phyloP scores from a whole-genome alignment of 2,888 invertebrate genomes.

The Aethes cnicana region DNA sequence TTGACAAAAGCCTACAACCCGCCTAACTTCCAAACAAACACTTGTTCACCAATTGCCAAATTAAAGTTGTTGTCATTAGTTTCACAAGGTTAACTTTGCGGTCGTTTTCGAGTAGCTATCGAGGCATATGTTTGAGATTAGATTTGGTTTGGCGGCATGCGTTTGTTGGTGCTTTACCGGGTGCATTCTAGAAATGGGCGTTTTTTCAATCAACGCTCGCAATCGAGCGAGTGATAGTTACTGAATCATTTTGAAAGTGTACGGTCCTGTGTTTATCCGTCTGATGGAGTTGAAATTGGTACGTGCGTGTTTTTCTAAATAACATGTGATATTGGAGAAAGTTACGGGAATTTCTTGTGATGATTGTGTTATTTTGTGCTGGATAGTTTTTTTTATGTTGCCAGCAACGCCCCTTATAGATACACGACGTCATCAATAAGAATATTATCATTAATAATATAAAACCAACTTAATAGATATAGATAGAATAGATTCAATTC shows the following conservation, averaged over 20 bases:
- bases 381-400: too few species aligned
- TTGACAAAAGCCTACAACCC: slow-evolving; percentile 11
- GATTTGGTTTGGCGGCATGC: slow-evolving; percentile 8
- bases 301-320: slow-evolving; percentile 7
- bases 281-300: slow-evolving; percentile 27
- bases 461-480: too few species aligned
- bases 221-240: slow-evolving; percentile 28
- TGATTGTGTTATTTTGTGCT: too few species aligned
- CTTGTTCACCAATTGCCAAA: background rate
- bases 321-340: slow-evolving; percentile 4
- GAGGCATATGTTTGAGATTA: background rate
- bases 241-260: slow-evolving; percentile 29
- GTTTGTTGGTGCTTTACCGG: slow-evolving; percentile 12
- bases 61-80: slow-evolving; percentile 20
- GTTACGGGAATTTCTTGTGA: slow-evolving; percentile 1
- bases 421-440: too few species aligned
- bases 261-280: slow-evolving; percentile 26
- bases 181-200: slow-evolving; percentile 29
- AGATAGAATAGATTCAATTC: too few species aligned
- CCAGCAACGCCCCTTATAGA: too few species aligned
- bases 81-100: slow-evolving; percentile 19
- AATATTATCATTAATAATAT: too few species aligned
- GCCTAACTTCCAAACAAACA: slow-evolving; percentile 4
- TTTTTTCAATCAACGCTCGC: slow-evolving; percentile 29
- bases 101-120: background rate